A percentile compares a stretch with the other conserved stretches of the same genome.
Conservation (phyloP, 2,113 vertebrate species). For the Copsychus sechellarum region DNA sequence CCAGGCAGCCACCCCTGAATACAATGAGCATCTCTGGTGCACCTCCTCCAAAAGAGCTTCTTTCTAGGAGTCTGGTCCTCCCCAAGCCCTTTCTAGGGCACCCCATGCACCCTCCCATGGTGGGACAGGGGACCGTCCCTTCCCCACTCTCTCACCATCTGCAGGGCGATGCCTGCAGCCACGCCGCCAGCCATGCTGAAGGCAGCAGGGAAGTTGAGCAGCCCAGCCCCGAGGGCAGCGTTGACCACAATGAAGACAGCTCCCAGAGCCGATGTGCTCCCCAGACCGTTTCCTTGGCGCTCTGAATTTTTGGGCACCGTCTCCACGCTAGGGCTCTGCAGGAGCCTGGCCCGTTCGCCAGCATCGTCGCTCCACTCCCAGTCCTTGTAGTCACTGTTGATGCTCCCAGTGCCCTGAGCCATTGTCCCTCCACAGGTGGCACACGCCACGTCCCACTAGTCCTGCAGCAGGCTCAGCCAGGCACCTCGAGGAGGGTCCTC, state of each 20-base stretch:
- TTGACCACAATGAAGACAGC: conserved; percentile 97
- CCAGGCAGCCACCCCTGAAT: neutral
- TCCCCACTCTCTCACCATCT: conserved; percentile 81
- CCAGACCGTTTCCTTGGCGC: neutral
- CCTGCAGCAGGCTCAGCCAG: neutral
- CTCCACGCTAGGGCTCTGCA: conserved; percentile 91
- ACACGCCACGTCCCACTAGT: neutral
- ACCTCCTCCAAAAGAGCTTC: neutral
- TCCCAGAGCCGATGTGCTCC: conserved; percentile 77
- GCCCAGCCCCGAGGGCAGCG: conserved; percentile 90
- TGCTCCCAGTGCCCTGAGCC: conserved; percentile 75
- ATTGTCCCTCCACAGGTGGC: neutral
- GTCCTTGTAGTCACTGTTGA: conserved; percentile 84
- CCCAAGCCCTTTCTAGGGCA: neutral
- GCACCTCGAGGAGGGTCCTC: neutral
- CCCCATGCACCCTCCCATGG: neutral
- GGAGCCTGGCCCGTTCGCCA: conserved; percentile 86
- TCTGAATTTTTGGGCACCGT: conserved; percentile 32
- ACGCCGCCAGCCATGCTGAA: conserved; percentile 91
- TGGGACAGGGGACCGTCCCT: neutral
- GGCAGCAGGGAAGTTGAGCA: conserved; percentile 96
- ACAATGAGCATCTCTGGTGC: neutral
- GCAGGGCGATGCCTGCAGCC: conserved; percentile 83
- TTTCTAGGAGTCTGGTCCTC: neutral
- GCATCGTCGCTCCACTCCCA: conserved; percentile 82